Percentiles rank a stretch among this genome's conserved stretches.
phyloP scores from a whole-genome alignment of 1,140 invertebrate species.

The Hycleus phaleratus region DNA sequence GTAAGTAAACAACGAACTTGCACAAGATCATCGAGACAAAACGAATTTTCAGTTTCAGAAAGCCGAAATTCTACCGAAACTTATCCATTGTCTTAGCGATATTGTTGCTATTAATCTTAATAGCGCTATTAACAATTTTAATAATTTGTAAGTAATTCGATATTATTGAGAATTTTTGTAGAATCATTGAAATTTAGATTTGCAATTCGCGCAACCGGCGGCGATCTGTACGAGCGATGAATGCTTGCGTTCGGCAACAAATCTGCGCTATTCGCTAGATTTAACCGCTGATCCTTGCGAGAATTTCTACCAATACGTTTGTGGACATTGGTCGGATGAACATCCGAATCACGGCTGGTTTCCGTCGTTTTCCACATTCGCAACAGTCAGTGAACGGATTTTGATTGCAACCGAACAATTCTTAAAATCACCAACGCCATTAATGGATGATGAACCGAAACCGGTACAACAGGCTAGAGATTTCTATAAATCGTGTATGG shows the following conservation, averaged over 20 bases:
- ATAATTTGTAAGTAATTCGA: conserved; percentile 27
- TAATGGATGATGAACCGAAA: conserved; percentile 13
- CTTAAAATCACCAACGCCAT: conserved; percentile 34
- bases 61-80: conserved; percentile 25
- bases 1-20: conserved; percentile 18
- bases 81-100: conserved; percentile 23
- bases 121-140: conserved; percentile 26
- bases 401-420: conserved; percentile 49
- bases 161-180: neutral
- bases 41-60: conserved; percentile 28
- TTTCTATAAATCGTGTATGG: conserved; percentile 31
- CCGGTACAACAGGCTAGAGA: conserved; percentile 22
- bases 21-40: neutral
- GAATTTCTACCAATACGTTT: conserved; percentile 59
- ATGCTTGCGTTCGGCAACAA: conserved; percentile 54
- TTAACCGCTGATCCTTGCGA: conserved; percentile 52
- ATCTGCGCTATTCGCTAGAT: conserved; percentile 54
- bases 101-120: conserved; percentile 23
- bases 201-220: conserved; percentile 2
- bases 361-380: conserved; percentile 45
- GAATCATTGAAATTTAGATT: conserved; percentile 12
- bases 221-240: conserved; percentile 48
- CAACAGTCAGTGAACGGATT: conserved; percentile 43
- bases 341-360: conserved; percentile 69
- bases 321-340: conserved; percentile 60